Evolutionary conservation across 92 coral and sea anemone species (phyloP).

Genomic region (Ricordea florida): DNA sequence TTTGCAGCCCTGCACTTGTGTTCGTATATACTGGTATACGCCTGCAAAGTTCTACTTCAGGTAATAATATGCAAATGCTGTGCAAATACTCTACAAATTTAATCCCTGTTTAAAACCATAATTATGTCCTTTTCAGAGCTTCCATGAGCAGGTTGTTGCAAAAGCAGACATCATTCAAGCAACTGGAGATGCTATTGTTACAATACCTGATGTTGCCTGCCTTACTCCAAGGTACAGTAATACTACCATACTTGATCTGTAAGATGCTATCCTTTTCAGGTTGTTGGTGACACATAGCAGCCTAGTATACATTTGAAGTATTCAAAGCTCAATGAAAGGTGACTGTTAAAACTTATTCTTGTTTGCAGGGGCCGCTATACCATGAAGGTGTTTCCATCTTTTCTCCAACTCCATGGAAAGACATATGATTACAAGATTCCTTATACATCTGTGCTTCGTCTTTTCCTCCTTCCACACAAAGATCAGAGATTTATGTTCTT

Average conservation of each 20-base stretch:
- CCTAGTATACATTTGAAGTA: neutral
- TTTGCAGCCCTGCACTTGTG: too few relatives aligned
- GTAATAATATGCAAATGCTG: too few relatives aligned
- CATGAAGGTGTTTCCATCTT: constrained; percentile 92
- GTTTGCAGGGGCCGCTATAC: constrained; percentile 90
- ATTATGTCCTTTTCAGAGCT: constrained; percentile 75
- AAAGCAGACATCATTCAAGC: constrained; percentile 98
- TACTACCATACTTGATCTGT: neutral
- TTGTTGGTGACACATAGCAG: too few relatives aligned
- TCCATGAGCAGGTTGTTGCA: constrained; percentile 91
- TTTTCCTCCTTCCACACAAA: constrained; percentile 93
- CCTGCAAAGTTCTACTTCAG: too few relatives aligned
- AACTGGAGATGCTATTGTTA: constrained; percentile 98
- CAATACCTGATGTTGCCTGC: constrained; percentile 94
- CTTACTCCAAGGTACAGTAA: constrained; percentile 90
- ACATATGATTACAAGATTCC: constrained; percentile 99
- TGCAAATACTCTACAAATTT: too few relatives aligned
- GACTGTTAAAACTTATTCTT: neutral
- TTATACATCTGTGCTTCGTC: constrained; percentile 92
- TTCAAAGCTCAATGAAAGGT: neutral
- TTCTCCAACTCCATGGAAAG: constrained; percentile 98
- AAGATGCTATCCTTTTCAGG: neutral
- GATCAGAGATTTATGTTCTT: constrained; percentile 98
- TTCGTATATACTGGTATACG: too few relatives aligned
- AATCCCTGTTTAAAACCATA: too few relatives aligned